Percentiles rank a stretch among this genome's conserved stretches.
These are phyloP conservation scores for Leptothorax acervorum DNA, from an alignment of 2,888 invertebrate genomes.

Conservation along the genomic window DNA sequence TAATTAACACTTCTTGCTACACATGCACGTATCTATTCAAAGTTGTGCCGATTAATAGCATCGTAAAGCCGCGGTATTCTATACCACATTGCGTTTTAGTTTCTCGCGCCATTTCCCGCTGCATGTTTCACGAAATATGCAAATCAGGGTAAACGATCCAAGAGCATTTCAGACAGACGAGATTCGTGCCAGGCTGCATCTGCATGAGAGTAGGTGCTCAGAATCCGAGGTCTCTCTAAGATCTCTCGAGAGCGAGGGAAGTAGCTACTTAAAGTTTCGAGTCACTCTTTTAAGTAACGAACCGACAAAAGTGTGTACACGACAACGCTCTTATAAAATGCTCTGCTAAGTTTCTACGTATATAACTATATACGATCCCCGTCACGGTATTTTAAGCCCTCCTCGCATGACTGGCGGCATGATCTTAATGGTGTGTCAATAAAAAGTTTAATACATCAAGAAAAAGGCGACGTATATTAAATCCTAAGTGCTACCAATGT, in stretches of 20 bases:
- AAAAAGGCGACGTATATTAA: constrained; percentile 18
- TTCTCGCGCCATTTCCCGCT: background rate
- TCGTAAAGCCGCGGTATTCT: background rate
- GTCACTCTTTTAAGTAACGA: constrained; percentile 30
- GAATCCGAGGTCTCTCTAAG: background rate
- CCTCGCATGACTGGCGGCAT: constrained; percentile 7
- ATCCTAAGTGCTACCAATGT: constrained; percentile 17
- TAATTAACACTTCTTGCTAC: constrained; percentile 7
- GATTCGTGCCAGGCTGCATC: constrained; percentile 9
- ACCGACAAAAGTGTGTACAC: constrained; percentile 37
- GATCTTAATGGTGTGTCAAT: constrained; percentile 16
- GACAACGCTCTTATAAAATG: constrained; percentile 32
- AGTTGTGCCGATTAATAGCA: background rate
- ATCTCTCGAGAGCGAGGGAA: constrained; percentile 24
- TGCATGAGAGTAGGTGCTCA: background rate
- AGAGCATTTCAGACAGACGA: background rate
- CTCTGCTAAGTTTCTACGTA: background rate
- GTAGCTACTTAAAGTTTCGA: constrained; percentile 25
- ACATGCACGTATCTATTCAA: background rate
- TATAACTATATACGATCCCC: background rate
- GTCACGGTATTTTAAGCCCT: constrained; percentile 30
- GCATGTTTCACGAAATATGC: constrained; percentile 10
- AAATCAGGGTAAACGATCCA: background rate
- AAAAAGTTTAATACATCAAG: constrained; percentile 19
- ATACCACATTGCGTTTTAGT: background rate